Evolutionary conservation across 2,113 vertebrate genomes (phyloP).

Genomic region (Psittacara wagleri): DNA sequence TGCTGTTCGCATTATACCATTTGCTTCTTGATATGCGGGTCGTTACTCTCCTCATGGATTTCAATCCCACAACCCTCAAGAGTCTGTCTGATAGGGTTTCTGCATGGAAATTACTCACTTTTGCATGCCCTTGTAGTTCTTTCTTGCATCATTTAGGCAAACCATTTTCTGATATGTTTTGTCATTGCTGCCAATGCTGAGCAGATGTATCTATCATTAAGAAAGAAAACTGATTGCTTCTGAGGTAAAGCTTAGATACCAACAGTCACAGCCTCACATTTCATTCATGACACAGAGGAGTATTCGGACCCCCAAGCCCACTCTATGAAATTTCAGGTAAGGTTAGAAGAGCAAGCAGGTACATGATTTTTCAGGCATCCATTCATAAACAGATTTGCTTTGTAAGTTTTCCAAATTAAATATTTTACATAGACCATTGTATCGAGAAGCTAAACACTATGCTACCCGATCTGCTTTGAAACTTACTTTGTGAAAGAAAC

Average conservation of each 20-base stretch:
- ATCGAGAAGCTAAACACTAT: background rate
- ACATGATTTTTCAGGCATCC: background rate
- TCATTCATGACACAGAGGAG: background rate
- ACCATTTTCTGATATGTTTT: background rate
- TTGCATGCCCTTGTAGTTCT: background rate
- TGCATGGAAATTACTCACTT: background rate
- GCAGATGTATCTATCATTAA: background rate
- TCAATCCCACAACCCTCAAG: background rate
- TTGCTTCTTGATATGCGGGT: background rate
- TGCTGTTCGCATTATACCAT: background rate
- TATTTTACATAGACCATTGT: background rate
- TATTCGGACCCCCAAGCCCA: background rate
- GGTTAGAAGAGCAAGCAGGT: background rate
- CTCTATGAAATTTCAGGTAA: background rate
- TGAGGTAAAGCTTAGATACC: background rate
- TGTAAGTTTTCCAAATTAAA: background rate
- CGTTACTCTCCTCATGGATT: background rate
- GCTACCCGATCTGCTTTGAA: conserved; percentile 32
- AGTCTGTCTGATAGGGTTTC: background rate
- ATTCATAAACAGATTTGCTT: background rate
- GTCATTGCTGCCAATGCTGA: background rate
- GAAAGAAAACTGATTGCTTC: background rate
- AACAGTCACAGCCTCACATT: background rate
- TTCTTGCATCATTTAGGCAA: background rate
- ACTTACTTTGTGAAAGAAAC: background rate